Evolutionary conservation across 2,888 invertebrate species (phyloP).

Genomic region (Ceratothoa steindachneri): DNA sequence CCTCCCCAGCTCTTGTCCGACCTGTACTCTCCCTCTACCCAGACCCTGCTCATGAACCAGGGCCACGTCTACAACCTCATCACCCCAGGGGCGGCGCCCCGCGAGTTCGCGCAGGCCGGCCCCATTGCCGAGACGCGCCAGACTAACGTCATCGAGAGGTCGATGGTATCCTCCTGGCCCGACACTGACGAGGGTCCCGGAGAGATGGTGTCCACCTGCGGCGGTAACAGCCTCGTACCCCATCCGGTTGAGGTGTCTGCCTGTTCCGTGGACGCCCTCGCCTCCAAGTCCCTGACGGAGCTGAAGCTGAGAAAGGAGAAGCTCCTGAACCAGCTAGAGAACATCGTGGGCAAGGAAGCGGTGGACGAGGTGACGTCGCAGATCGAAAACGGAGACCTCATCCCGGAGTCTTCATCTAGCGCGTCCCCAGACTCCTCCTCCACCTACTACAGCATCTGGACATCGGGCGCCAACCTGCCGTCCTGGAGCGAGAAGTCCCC

Average conservation of each 20-base stretch:
- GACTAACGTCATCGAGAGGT: background rate
- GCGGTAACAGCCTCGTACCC: background rate
- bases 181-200: conserved; percentile 5
- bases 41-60: conserved; percentile 15
- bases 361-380: conserved; percentile 49
- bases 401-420: background rate
- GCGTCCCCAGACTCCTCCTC: conserved; percentile 33
- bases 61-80: conserved; percentile 5
- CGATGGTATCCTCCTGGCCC: conserved; percentile 29
- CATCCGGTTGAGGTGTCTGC: conserved; percentile 15
- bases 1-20: conserved; percentile 14
- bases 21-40: conserved; percentile 13
- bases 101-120: background rate
- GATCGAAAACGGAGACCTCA: conserved; percentile 36
- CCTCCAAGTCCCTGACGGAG: conserved; percentile 55
- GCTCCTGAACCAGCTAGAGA: conserved; percentile 62
- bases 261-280: conserved; percentile 26
- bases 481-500: conserved; percentile 27
- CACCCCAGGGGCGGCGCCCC: background rate
- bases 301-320: conserved; percentile 62
- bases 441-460: conserved; percentile 51
- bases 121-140: conserved; percentile 6
- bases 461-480: conserved; percentile 50
- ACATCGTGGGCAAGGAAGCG: conserved; percentile 53
- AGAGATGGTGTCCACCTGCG: background rate